Percentiles rank a stretch among this genome's conserved stretches.
Conservation (phyloP, 2,888 invertebrate genomes). For the Cloeon dipterum region DNA sequence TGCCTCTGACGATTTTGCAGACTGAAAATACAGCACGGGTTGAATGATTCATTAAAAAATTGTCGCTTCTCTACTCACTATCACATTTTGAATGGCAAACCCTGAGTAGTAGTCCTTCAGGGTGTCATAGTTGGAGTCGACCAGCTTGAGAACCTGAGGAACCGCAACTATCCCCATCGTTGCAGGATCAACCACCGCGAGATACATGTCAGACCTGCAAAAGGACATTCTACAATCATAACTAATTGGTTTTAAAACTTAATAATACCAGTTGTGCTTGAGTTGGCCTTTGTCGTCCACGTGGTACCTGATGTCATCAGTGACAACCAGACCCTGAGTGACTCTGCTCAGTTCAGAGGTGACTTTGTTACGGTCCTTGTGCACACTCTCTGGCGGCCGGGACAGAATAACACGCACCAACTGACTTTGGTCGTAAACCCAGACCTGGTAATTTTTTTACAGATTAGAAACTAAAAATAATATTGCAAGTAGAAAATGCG, state of each 20-base stretch:
- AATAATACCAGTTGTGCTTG: constrained; percentile 52
- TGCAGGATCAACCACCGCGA: constrained; percentile 54
- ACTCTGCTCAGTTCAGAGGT: constrained; percentile 48
- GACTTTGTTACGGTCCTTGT: constrained; percentile 43
- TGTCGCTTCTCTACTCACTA: constrained; percentile 19
- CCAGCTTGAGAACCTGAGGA: constrained; percentile 44
- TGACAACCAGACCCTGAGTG: constrained; percentile 52
- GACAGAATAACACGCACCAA: constrained; percentile 66
- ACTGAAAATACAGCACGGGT: constrained; percentile 16
- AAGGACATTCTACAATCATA: constrained; percentile 2
- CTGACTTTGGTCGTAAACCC: constrained; percentile 72
- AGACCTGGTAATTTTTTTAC: constrained; percentile 37
- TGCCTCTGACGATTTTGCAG: constrained; percentile 25
- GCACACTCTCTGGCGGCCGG: constrained; percentile 52
- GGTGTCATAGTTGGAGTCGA: constrained; percentile 68
- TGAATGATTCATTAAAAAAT: background rate
- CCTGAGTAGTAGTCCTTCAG: constrained; percentile 55
- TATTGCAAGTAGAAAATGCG: too few species aligned
- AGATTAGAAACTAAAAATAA: too few species aligned
- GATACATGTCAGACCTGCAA: constrained; percentile 60
- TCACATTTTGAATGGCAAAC: constrained; percentile 49
- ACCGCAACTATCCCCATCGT: constrained; percentile 54
- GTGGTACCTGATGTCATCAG: constrained; percentile 55
- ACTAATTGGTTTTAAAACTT: constrained; percentile 10
- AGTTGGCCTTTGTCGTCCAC: constrained; percentile 34